phyloP scores from a whole-genome alignment of 2,888 invertebrate species.

The Rhorus exstirpatorius region DNA sequence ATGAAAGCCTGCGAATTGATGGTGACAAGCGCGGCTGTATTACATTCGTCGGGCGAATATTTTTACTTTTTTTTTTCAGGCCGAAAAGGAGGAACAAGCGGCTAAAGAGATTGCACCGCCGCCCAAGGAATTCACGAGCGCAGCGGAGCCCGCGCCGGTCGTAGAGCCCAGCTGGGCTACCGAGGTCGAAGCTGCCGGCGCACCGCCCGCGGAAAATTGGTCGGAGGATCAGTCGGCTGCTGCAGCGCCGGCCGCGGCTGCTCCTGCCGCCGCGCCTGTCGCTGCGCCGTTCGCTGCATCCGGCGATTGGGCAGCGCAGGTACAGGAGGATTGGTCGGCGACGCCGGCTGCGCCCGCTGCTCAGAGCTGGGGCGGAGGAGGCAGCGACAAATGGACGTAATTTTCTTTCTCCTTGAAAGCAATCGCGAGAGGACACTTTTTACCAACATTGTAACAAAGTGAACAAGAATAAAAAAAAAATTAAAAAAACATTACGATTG shows the following conservation, averaged over 20 bases:
- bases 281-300: slow-evolving; percentile 78
- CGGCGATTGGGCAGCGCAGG: slow-evolving; percentile 70
- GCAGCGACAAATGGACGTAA: slow-evolving; percentile 86
- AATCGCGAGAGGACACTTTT: slow-evolving; percentile 73
- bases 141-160: slow-evolving; percentile 79
- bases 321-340: slow-evolving; percentile 88
- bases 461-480: slow-evolving; percentile 47
- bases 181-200: slow-evolving; percentile 86
- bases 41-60: too few relatives aligned
- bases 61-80: slow-evolving; percentile 84
- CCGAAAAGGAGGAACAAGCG: slow-evolving; percentile 97
- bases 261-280: slow-evolving; percentile 80
- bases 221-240: slow-evolving; percentile 86
- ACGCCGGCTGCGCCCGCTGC: slow-evolving; percentile 83
- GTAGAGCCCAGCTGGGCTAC: slow-evolving; percentile 89
- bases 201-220: slow-evolving; percentile 10
- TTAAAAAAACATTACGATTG: neutral
- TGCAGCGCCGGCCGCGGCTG: slow-evolving; percentile 78
- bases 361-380: slow-evolving; percentile 89
- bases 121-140: slow-evolving; percentile 86
- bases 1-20: neutral
- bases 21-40: too few relatives aligned
- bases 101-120: slow-evolving; percentile 92
- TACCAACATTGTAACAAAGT: slow-evolving; percentile 77
- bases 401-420: slow-evolving; percentile 67